phyloP scores from a whole-genome alignment of 2,797 vertebrate genomes.

The Mycteria americana region DNA sequence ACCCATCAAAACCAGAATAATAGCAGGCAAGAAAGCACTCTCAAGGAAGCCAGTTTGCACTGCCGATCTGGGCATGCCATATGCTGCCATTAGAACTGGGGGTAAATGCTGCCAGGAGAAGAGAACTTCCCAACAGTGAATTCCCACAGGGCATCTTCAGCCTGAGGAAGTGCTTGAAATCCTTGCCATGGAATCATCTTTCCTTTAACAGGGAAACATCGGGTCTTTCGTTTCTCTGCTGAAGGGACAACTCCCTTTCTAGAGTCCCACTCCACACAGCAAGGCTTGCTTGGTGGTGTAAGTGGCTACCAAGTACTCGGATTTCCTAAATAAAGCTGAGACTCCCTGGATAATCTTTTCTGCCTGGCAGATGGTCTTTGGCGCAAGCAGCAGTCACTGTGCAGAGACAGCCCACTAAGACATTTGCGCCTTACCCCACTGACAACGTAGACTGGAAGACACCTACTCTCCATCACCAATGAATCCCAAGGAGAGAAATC shows the following conservation, averaged over 20 bases:
- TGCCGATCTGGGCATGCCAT: neutral
- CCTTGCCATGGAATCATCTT: neutral
- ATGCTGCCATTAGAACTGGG: neutral
- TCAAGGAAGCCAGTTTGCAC: neutral
- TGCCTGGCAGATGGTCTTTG: neutral
- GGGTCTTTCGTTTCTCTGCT: neutral
- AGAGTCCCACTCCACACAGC: neutral
- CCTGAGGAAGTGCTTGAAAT: neutral
- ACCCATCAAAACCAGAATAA: neutral
- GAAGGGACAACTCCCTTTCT: neutral
- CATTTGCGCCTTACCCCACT: neutral
- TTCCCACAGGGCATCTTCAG: neutral
- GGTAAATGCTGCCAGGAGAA: neutral
- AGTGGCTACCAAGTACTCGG: neutral
- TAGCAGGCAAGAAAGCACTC: neutral
- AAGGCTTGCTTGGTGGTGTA: neutral
- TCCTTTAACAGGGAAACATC: neutral
- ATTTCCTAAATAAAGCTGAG: neutral
- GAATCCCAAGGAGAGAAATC: neutral
- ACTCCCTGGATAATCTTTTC: neutral
- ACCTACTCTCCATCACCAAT: neutral
- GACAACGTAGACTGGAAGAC: neutral
- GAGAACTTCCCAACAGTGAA: neutral
- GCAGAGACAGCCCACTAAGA: neutral
- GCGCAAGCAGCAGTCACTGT: neutral